Percentiles rank a stretch among this genome's conserved stretches.
These are phyloP conservation scores for Damaliscus lunatus DNA, from an alignment of 2,113 vertebrate species.

Conservation along the genomic window DNA sequence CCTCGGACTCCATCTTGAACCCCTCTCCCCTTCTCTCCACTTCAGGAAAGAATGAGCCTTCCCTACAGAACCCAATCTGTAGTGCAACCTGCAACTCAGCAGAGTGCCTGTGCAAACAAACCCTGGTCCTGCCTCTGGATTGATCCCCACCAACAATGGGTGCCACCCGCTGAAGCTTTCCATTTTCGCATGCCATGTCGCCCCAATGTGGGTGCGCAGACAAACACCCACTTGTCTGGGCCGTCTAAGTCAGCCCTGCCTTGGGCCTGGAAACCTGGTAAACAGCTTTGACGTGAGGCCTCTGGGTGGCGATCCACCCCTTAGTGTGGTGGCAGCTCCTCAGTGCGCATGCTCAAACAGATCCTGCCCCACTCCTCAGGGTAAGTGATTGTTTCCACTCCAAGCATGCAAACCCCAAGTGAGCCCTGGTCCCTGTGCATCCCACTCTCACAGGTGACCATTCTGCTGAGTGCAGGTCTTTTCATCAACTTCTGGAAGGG, in stretches of 20 bases:
- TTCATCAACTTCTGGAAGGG: neutral
- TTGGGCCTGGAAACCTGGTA: too few species aligned
- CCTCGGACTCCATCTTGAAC: neutral
- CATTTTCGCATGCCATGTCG: fast-evolving
- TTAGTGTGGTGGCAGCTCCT: fast-evolving
- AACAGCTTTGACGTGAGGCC: fast-evolving
- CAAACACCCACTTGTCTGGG: neutral
- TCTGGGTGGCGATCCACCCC: fast-evolving
- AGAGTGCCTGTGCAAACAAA: neutral
- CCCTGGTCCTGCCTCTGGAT: neutral
- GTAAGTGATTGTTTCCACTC: neutral
- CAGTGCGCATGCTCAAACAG: neutral
- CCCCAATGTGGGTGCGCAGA: neutral
- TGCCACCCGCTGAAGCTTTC: fast-evolving
- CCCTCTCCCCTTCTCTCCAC: neutral
- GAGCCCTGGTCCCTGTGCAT: neutral
- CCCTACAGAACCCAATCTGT: neutral
- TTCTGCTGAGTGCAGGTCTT: too few species aligned
- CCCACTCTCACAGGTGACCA: neutral
- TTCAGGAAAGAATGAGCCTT: neutral
- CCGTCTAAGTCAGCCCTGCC: fast-evolving
- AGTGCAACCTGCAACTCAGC: fast-evolving
- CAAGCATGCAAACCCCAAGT: neutral
- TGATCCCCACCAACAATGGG: neutral
- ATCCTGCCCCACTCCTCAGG: fast-evolving